Evolutionary conservation across 1,140 invertebrate genomes (phyloP).

Genomic region (Whitmania pigra): DNA sequence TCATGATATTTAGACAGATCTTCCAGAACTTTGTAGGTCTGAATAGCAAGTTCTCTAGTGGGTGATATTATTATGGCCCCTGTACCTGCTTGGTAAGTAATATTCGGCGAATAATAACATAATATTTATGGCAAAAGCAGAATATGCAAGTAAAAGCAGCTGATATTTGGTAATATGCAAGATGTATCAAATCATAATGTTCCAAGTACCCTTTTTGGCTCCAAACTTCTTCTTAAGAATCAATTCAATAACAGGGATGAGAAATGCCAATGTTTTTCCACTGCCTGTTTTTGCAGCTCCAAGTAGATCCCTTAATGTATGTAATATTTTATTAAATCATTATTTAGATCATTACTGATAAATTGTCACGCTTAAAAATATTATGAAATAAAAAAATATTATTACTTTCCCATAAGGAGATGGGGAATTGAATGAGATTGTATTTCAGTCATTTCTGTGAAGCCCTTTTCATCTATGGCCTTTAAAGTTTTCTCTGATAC

Average conservation of each 20-base stretch:
- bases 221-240: conserved; percentile 82
- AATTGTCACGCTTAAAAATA: too few relatives aligned
- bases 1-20: conserved; percentile 59
- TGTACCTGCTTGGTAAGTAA: conserved; percentile 16
- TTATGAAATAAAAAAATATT: too few relatives aligned
- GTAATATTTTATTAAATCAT: neutral
- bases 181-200: neutral
- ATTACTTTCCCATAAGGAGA: conserved; percentile 65
- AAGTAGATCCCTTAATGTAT: conserved; percentile 64
- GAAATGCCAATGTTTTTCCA: conserved; percentile 87
- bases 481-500: conserved; percentile 66
- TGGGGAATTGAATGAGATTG: conserved; percentile 83
- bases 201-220: neutral
- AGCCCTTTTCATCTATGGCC: conserved; percentile 82
- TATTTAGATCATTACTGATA: too few relatives aligned
- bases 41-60: conserved; percentile 87
- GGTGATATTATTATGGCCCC: conserved; percentile 84
- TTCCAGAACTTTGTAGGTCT: conserved; percentile 89
- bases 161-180: too few relatives aligned
- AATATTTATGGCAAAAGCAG: too few relatives aligned
- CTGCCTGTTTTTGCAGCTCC: conserved; percentile 92
- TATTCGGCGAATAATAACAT: too few relatives aligned
- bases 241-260: conserved; percentile 87
- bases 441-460: conserved; percentile 90
- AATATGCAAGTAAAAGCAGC: too few relatives aligned